Evolutionary conservation across 2,888 invertebrate species (phyloP).

Genomic region (Venustoraphidia nigricollis): DNA sequence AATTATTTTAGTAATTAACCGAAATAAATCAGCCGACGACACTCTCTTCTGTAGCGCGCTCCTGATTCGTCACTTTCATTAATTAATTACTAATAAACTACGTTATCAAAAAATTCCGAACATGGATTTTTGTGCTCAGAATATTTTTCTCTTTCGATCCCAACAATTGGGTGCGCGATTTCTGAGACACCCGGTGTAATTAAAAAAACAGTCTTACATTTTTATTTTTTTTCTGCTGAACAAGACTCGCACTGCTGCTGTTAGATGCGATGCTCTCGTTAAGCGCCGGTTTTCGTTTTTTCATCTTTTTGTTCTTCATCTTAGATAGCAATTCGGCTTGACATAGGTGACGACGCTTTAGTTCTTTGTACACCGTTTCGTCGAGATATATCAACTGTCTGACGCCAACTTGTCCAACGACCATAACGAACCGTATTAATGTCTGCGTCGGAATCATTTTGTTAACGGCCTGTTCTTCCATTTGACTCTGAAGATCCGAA

Average conservation of each 20-base stretch:
- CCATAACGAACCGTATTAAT: neutral
- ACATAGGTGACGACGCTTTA: conserved; percentile 44
- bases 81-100: no score
- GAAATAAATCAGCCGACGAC: no score
- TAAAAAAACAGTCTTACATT: conserved; percentile 1
- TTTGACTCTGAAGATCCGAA: conserved; percentile 4
- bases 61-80: no score
- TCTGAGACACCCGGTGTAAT: no score
- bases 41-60: no score
- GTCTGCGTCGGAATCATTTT: neutral
- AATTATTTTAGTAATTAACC: no score
- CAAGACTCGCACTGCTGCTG: conserved; percentile 4
- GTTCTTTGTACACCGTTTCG: conserved; percentile 65
- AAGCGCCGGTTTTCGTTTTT: conserved; percentile 17
- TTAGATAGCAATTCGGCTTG: conserved; percentile 19
- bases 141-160: no score
- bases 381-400: conserved; percentile 73
- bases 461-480: neutral
- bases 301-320: conserved; percentile 27
- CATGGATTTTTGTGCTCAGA: no score
- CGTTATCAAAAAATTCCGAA: no score
- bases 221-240: neutral
- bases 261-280: conserved; percentile 6
- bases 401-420: conserved; percentile 60
- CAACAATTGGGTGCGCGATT: no score